A percentile compares a stretch with the other conserved stretches of the same genome.
Evolutionary conservation across 2,888 invertebrate genomes (phyloP).

Genomic region (Cheilosia soror): DNA sequence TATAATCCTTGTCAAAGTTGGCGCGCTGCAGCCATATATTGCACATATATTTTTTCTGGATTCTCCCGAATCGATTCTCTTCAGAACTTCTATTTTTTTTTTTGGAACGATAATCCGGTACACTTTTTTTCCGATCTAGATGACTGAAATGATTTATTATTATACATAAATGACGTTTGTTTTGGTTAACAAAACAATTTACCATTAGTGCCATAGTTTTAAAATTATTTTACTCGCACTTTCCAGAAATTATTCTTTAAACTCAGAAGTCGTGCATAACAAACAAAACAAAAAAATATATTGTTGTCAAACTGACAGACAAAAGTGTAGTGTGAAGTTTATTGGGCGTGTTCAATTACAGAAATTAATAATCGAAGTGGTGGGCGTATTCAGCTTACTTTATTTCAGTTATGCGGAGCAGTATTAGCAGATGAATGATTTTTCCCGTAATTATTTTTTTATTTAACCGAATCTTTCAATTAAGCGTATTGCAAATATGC

Average conservation of each 20-base stretch:
- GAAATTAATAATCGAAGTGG: no score
- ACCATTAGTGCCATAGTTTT: neutral
- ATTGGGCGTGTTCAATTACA: no score
- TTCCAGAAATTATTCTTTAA: neutral
- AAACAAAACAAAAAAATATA: neutral
- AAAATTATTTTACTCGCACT: neutral
- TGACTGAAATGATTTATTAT: neutral
- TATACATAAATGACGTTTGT: neutral
- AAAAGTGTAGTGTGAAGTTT: neutral
- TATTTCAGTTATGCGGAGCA: no score
- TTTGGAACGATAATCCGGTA: slow-evolving; percentile 7
- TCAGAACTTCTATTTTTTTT: slow-evolving; percentile 2
- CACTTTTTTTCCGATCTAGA: neutral
- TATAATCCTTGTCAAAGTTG: slow-evolving; percentile 14
- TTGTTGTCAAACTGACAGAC: neutral
- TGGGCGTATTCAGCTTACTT: no score
- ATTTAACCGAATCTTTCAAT: no score
- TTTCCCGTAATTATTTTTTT: no score
- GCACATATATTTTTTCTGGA: slow-evolving; percentile 11
- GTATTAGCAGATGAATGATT: no score
- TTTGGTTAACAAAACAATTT: neutral
- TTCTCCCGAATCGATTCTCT: slow-evolving; percentile 21
- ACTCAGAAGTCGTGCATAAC: neutral
- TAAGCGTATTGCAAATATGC: no score
- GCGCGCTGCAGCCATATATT: neutral